Evolutionary conservation across 2,888 invertebrate species (phyloP), one percentile per base, ranked within the genome.

Genomic region (Ochlodes sylvanus): DNA sequence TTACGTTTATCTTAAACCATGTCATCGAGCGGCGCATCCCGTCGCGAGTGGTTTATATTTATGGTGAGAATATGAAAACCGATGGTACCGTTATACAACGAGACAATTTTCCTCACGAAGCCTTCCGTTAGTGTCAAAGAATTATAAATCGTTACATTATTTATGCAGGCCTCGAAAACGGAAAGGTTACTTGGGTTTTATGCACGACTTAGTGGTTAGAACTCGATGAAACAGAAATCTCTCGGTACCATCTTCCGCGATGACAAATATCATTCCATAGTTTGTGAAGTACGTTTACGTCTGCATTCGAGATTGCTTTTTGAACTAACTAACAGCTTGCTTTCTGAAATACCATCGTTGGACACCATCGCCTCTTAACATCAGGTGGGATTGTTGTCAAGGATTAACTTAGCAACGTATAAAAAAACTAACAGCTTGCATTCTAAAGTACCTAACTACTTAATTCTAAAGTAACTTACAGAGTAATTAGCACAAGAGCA

Each of bases 91-190:
- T 67, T 67, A 61, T 42, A 61, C 17, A 60, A 67, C 60, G 61
- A 67, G 67, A 67, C 67, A 67, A 67, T 67, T 67, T 61, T 67
- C 67, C 55, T 61, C 67, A 61, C 55, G 67, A 67, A 54, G 34
- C 60, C 55, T 67, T 44, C 44, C 42, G 44, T 61, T 61, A 47
- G 56, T 62, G 68, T 68, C 68, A 68, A 68, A 68, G 68, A 68
- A 68, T 68, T 68, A 68, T 68, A 62, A 68, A 68, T 68, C 68
- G 62, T 68, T 68, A 55, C 68, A 68, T 68, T 68, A 68, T 67
- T 68, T 68, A 68, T 68, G 62, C 68, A 68, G 47, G 54, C 56
- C 62, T 68, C 62, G 68, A 62, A 68, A 68, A 68, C 61, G 61
- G 55, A 67, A 67, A 67, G 67, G 67, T 67, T 61, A 62, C 55